Conservation (phyloP, 2,888 invertebrate species). For the Epirrhoe tristata region DNA sequence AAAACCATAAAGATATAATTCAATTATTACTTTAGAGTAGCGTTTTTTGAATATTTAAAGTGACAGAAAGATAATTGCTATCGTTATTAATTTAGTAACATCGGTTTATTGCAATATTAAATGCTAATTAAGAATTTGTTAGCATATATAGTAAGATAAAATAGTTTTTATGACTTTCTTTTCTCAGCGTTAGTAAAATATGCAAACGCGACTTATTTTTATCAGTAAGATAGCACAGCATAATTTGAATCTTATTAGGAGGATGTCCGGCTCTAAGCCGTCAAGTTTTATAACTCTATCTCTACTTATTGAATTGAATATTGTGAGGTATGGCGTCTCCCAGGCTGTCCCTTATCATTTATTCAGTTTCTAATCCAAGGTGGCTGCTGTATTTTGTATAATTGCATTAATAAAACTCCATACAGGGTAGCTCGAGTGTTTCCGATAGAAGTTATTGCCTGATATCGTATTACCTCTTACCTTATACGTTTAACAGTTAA, state of each 20-base stretch:
- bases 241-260: constrained; percentile 11
- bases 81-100: constrained; percentile 8
- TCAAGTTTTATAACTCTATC: constrained; percentile 26
- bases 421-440: constrained; percentile 31
- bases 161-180: constrained; percentile 3
- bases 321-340: constrained; percentile 21
- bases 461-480: constrained; percentile 45
- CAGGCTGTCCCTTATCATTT: constrained; percentile 28
- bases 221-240: constrained; percentile 14
- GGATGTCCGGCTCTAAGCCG: constrained; percentile 26
- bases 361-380: constrained; percentile 30
- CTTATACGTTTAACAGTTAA: constrained; percentile 45
- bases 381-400: constrained; percentile 35
- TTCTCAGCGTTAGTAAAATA: constrained; percentile 1
- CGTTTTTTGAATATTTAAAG: constrained; percentile 15
- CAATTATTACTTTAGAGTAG: constrained; percentile 14
- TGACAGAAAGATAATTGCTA: constrained; percentile 5
- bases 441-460: constrained; percentile 40
- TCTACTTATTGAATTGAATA: constrained; percentile 21
- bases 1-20: constrained; percentile 22
- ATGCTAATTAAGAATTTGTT: constrained; percentile 6
- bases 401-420: constrained; percentile 43
- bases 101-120: constrained; percentile 13
- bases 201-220: neutral
- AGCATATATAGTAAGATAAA: constrained; percentile 10